These are phyloP conservation scores for Drosophila novamexicana DNA, from an alignment of 1,140 invertebrate species.

Conservation along the genomic window DNA sequence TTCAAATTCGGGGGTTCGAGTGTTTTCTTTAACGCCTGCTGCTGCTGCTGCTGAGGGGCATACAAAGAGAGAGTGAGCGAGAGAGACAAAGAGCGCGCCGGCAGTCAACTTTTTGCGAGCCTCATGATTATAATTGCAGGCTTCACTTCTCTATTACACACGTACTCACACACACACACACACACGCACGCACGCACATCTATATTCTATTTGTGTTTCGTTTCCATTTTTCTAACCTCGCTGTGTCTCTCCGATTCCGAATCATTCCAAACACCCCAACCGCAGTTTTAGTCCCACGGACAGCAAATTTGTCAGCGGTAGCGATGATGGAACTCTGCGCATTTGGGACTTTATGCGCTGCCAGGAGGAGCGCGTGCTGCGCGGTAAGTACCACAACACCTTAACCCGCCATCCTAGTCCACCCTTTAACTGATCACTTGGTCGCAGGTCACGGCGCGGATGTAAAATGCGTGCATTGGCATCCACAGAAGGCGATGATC, in stretches of 20 bases:
- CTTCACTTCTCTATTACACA: background rate
- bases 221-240: slow-evolving; percentile 59
- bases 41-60: slow-evolving; percentile 10
- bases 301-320: slow-evolving; percentile 99
- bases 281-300: slow-evolving; percentile 99
- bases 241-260: slow-evolving; percentile 35
- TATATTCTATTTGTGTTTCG: slow-evolving; percentile 41
- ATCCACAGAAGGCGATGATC: slow-evolving; percentile 98
- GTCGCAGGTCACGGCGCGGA: slow-evolving; percentile 97
- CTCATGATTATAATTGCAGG: background rate
- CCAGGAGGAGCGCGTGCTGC: slow-evolving; percentile 97
- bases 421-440: background rate
- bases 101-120: slow-evolving; percentile 1
- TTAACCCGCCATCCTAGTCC: background rate
- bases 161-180: background rate
- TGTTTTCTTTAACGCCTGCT: slow-evolving; percentile 64
- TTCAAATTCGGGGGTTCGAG: slow-evolving; percentile 71
- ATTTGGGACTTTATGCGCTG: slow-evolving; percentile 99
- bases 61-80: background rate
- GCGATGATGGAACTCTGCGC: slow-evolving; percentile 98
- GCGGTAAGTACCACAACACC: slow-evolving; percentile 87
- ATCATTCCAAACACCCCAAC: slow-evolving; percentile 28
- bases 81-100: background rate
- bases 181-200: slow-evolving; percentile 6
- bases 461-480: slow-evolving; percentile 99